Percentiles rank a stretch among this genome's conserved stretches.
phyloP scores from a whole-genome alignment of 2,888 invertebrate species.

The Zonitis immaculata region DNA sequence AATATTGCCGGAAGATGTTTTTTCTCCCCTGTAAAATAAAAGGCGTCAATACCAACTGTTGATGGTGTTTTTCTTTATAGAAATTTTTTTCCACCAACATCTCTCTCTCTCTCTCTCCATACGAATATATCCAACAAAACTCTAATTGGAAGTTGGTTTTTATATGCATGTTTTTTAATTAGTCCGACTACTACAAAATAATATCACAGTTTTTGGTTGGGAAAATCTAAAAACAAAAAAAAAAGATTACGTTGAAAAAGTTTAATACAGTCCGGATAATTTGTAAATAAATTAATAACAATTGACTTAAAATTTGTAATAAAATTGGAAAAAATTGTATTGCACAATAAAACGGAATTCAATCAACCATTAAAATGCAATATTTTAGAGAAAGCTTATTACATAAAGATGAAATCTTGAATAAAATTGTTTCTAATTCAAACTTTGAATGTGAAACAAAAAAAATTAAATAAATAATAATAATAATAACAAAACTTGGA shows the following conservation, averaged over 20 bases:
- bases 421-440: background rate
- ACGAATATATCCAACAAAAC: no score
- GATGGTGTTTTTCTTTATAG: no score
- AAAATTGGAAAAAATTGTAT: slow-evolving; percentile 11
- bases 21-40: background rate
- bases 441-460: slow-evolving; percentile 27
- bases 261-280: background rate
- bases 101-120: no score
- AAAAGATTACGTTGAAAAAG: background rate
- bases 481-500: slow-evolving; percentile 27
- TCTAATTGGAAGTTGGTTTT: background rate
- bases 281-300: background rate
- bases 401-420: slow-evolving; percentile 41
- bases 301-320: slow-evolving; percentile 8
- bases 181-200: background rate
- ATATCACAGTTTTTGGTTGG: background rate
- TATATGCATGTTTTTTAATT: background rate
- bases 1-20: background rate
- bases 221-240: background rate
- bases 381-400: slow-evolving; percentile 42
- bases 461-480: no score
- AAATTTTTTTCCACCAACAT: no score
- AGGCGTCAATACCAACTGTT: background rate
- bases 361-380: slow-evolving; percentile 40
- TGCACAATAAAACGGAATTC: slow-evolving; percentile 30